These are phyloP conservation scores for Lipophrys pholis DNA, from an alignment of 2,113 vertebrate species.

Conservation along the genomic window DNA sequence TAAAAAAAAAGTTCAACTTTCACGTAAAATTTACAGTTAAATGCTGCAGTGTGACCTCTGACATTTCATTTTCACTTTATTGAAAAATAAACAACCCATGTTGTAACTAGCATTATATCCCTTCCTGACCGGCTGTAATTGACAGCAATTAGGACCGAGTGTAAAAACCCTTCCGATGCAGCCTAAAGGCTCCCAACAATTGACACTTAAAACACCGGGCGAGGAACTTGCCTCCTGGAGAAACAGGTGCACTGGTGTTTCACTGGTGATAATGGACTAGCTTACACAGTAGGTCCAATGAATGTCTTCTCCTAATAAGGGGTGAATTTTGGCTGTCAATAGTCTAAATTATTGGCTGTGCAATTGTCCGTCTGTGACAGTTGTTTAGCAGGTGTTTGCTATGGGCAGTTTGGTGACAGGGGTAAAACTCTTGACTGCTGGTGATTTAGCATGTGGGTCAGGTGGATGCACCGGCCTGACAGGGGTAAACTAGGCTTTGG, in stretches of 20 bases:
- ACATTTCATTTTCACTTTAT: slow-evolving; percentile 49
- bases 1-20: slow-evolving; percentile 16
- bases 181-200: slow-evolving; percentile 46
- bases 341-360: slow-evolving; percentile 62
- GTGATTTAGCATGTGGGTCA: slow-evolving; percentile 78
- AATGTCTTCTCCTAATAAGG: slow-evolving; percentile 70
- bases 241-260: slow-evolving; percentile 53
- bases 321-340: slow-evolving; percentile 68
- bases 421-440: slow-evolving; percentile 65
- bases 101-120: slow-evolving; percentile 32
- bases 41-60: neutral
- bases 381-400: slow-evolving; percentile 72
- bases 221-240: slow-evolving; percentile 27
- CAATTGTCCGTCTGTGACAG: slow-evolving; percentile 72
- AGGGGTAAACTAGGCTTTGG: slow-evolving; percentile 69
- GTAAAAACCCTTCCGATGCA: slow-evolving; percentile 15
- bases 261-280: slow-evolving; percentile 71
- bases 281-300: slow-evolving; percentile 60
- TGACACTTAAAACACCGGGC: slow-evolving; percentile 34
- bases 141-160: slow-evolving; percentile 69
- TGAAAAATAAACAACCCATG: slow-evolving; percentile 26
- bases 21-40: slow-evolving; percentile 27
- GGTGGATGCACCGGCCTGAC: slow-evolving; percentile 72
- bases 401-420: slow-evolving; percentile 70
- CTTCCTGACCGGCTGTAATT: slow-evolving; percentile 50